Evolutionary conservation across 1,140 invertebrate genomes (phyloP).

Genomic region (Eulimnadia texana): DNA sequence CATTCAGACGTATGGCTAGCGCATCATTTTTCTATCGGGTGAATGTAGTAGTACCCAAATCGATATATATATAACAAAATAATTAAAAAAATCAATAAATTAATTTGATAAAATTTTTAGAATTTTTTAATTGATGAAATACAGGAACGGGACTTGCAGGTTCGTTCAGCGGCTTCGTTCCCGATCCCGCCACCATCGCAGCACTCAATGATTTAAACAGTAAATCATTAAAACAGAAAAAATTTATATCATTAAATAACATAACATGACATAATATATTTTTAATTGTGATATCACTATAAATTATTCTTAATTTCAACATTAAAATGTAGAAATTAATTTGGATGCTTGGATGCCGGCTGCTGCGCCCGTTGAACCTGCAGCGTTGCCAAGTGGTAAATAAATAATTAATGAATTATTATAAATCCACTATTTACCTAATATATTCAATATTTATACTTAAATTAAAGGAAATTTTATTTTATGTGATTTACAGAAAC

Average conservation of each 20-base stretch:
- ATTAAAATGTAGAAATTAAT: neutral
- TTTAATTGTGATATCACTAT: neutral
- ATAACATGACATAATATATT: too few relatives aligned
- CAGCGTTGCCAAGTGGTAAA: neutral
- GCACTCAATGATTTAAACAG: neutral
- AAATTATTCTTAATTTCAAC: neutral
- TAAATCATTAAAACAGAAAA: too few relatives aligned
- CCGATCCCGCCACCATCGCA: neutral
- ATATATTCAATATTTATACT: neutral
- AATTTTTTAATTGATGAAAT: too few relatives aligned
- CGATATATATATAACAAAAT: neutral
- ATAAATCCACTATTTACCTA: too few relatives aligned
- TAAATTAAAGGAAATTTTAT: neutral
- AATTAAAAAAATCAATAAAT: too few relatives aligned
- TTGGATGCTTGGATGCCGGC: neutral
- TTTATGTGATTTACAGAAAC: neutral
- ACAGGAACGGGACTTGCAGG: too few relatives aligned
- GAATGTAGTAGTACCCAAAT: neutral
- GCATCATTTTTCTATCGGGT: neutral
- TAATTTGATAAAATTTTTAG: too few relatives aligned
- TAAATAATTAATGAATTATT: too few relatives aligned
- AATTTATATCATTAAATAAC: too few relatives aligned
- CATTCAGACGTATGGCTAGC: too few relatives aligned
- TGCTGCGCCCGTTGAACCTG: neutral
- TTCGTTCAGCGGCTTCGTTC: neutral